Base-by-base conservation (phyloP, 2,113 vertebrate genomes). In the Mixornis gularis region DNA sequence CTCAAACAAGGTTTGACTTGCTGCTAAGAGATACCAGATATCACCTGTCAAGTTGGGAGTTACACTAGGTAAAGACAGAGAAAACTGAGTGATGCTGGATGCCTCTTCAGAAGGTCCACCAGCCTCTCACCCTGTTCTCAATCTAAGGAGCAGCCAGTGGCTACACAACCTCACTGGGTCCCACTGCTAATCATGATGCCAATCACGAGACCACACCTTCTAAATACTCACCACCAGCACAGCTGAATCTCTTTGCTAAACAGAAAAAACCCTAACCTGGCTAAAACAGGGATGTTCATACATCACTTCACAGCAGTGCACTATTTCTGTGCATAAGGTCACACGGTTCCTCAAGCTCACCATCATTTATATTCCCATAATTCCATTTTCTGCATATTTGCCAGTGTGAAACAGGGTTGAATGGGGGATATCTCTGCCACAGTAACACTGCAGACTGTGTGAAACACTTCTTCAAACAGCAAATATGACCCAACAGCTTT, bases 41-140 rank as follows among this genome's bases (percentile, higher is more conserved):
- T 74, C 34, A 71, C 21, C 34, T 25, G n/a, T 51, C 48, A 74
- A 62, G 88, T 59, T 17, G 58, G 26, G 18, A 38, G 29, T 30
- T 77, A 53, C 7, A 71, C 32, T 5, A 79, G 18, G 27, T 21
- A 49, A 80, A 81, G 63, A 62, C 9, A 73, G 32, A 77, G 16
- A 29, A 85, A 93, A 69, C 8, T 6, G 29, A 6, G 0, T 34
- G 56, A 64, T 55, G 74, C 48, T 51, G 17, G 17, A 74, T 71
- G n/a, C 10, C 40, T 70, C 40, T 72, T 82, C 21, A 5, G 13
- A n/a, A 82, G 2, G 11, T 36, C 20, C 49, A 66, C 22, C 29
- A 84, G 22, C 9, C 7, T 70, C 44, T 77, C 52, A 65, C 8
- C 40, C 38, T 12, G 29, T 27, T 49, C 55, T 48, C 0, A 0